Evolutionary conservation across 2,888 invertebrate genomes (phyloP), one percentile per base, ranked within the genome.

Genomic region (Tetropium fuscum): DNA sequence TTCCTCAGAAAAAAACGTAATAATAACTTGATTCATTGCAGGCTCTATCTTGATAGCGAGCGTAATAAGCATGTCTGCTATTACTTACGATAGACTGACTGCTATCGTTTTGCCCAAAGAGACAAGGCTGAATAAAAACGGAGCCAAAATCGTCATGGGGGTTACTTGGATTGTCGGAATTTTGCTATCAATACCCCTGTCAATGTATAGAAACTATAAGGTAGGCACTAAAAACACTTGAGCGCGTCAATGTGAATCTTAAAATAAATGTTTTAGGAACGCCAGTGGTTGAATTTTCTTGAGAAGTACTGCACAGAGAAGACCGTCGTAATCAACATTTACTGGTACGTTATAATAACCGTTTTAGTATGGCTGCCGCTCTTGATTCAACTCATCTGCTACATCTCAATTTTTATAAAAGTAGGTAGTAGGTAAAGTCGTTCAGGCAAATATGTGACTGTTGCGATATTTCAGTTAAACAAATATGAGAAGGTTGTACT

Each of bases 81-180:
- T 95, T 0, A 93, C 92, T 45, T 93, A 93, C 74, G 94, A 95
- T 76, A 86, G 95, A 13, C 83, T 95, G 16, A 91, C 93, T 2
- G 92, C 92, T 4, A 92, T 95, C 32, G 90, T 90, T 0, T 79
- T 91, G 55, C 90, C 92, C 0, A 83, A 87, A 70, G 90, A 91
- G 67, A 88, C 89, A 0, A 86, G 90, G 63, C 80, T 94, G 44
- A 89, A 88, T 0, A 85, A 86, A 45, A 83, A 84, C 30, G 86
- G 85, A 2, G 89, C 91, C 0, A 87, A 88, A 20, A 85, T 87
- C 60, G 84, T 92, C 3, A 88, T 93, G 60, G 73, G 82, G 1
- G 72, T 83, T 1, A 87, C 90, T 1, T 94, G 94, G 94, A 45
- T 91, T 0, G 73, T 84, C 13, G 87, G 92, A 0, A 77, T 87